Percentiles rank a stretch among this genome's conserved stretches.
Evolutionary conservation across 1,140 invertebrate genomes (phyloP).

Genomic region (Conopomorpha cramerella): DNA sequence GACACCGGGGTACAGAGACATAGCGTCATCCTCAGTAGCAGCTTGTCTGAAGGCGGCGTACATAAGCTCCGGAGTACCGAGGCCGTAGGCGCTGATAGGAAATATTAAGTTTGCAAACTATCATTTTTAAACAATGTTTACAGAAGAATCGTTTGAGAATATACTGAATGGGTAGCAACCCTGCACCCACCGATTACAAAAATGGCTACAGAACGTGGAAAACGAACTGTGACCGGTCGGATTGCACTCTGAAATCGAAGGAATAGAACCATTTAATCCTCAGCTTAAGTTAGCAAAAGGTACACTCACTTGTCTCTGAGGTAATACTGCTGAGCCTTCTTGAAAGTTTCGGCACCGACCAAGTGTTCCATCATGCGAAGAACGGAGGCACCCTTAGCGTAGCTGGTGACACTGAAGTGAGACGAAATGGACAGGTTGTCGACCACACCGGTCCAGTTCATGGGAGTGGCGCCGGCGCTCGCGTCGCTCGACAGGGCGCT

Average conservation of each 20-base stretch:
- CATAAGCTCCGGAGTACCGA: constrained; percentile 65
- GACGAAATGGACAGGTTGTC: constrained; percentile 53
- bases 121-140: too few relatives aligned
- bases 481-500: constrained; percentile 70
- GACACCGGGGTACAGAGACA: constrained; percentile 56
- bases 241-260: too few relatives aligned
- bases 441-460: constrained; percentile 48
- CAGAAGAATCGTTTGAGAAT: too few relatives aligned
- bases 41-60: constrained; percentile 67
- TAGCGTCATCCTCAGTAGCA: constrained; percentile 71
- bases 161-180: too few relatives aligned
- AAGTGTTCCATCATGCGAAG: constrained; percentile 78
- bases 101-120: too few relatives aligned
- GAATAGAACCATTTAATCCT: too few relatives aligned
- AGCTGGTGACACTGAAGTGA: constrained; percentile 74
- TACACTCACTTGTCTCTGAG: constrained; percentile 51
- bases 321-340: constrained; percentile 63
- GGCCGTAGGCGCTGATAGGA: constrained; percentile 54
- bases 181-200: too few relatives aligned
- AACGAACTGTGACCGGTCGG: too few relatives aligned
- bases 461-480: constrained; percentile 62
- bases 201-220: too few relatives aligned
- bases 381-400: constrained; percentile 70
- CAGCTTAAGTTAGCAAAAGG: too few relatives aligned
- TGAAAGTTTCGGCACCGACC: constrained; percentile 69